Conservation (phyloP, 2,113 vertebrate species). For the Calidris pygmaea region DNA sequence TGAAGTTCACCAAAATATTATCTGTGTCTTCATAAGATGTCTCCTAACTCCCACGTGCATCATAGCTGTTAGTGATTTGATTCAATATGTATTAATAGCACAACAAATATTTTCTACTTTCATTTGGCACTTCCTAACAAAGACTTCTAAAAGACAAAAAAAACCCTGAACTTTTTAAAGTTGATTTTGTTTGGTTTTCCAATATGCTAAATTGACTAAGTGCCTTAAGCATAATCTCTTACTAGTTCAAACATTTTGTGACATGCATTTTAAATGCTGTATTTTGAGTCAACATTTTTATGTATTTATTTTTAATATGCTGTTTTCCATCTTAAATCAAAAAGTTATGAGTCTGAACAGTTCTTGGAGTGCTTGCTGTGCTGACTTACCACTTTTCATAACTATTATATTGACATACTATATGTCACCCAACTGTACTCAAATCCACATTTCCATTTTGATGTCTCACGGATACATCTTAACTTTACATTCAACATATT, state of each 20-base stretch:
- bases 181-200: background rate
- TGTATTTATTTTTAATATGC: background rate
- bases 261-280: background rate
- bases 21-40: background rate
- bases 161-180: background rate
- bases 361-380: background rate
- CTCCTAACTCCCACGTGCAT: background rate
- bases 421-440: background rate
- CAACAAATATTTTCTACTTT: background rate
- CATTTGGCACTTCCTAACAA: background rate
- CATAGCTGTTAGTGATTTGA: background rate
- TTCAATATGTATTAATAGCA: background rate
- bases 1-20: background rate
- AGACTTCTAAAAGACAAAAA: background rate
- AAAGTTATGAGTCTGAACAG: background rate
- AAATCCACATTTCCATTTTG: background rate
- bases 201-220: background rate
- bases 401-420: background rate
- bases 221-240: background rate
- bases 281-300: background rate
- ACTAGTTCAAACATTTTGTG: background rate
- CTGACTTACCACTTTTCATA: background rate
- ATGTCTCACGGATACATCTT: background rate
- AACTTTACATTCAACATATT: background rate
- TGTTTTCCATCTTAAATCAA: background rate